Conservation (phyloP, 2,797 vertebrate genomes). For the Lutjanus campechanus region DNA sequence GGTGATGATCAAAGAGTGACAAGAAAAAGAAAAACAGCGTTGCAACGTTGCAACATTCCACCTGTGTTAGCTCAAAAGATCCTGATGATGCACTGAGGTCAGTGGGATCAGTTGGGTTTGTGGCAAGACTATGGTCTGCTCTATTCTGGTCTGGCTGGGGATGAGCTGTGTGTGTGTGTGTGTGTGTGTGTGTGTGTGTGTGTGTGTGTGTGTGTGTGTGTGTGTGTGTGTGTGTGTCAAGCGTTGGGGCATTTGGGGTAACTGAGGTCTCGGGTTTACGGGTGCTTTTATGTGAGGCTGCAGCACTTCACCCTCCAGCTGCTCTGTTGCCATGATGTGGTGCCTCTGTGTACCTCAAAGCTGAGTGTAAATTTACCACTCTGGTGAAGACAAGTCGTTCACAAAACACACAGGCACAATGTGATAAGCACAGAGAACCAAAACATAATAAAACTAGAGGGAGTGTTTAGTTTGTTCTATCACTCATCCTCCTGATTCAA, state of each 20-base stretch:
- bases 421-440: conserved; percentile 56
- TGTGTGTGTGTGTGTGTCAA: conserved; percentile 46
- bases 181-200: conserved; percentile 35
- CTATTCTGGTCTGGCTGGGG: conserved; percentile 80
- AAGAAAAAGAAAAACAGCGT: background rate
- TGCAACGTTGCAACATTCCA: conserved; percentile 39
- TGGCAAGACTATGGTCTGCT: conserved; percentile 76
- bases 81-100: conserved; percentile 70
- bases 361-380: conserved; percentile 76
- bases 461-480: conserved; percentile 20
- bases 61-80: conserved; percentile 59
- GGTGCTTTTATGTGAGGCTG: conserved; percentile 81
- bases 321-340: conserved; percentile 75
- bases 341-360: conserved; percentile 74
- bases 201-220: conserved; percentile 34
- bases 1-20: background rate
- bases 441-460: conserved; percentile 45
- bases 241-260: conserved; percentile 79
- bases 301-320: conserved; percentile 72
- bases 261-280: conserved; percentile 83
- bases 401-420: conserved; percentile 65
- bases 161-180: conserved; percentile 38
- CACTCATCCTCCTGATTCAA: conserved; percentile 2
- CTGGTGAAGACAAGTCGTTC: conserved; percentile 73
- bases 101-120: conserved; percentile 73